Conservation (phyloP, 1,140 invertebrate genomes). For the Helicoverpa zea region DNA sequence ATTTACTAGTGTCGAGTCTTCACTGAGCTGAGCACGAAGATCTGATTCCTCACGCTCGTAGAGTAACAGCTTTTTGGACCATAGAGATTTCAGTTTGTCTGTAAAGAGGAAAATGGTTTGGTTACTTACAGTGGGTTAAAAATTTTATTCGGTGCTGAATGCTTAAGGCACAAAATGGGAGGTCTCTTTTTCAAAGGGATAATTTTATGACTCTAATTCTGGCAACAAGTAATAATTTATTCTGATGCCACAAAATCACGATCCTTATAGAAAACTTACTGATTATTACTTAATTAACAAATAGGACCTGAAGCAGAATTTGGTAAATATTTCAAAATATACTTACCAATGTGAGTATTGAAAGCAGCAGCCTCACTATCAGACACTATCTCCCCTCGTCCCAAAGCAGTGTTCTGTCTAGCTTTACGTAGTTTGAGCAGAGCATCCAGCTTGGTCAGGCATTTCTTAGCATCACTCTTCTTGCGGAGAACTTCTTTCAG, state of each 20-base stretch:
- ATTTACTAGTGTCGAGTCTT: constrained; percentile 55
- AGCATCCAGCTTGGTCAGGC: constrained; percentile 88
- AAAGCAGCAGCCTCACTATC: constrained; percentile 67
- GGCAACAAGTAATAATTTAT: neutral
- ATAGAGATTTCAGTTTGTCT: constrained; percentile 84
- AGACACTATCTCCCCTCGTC: constrained; percentile 88
- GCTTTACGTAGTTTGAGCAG: constrained; percentile 89
- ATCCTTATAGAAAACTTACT: no score
- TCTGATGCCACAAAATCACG: no score
- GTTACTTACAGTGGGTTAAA: no score
- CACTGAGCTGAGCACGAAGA: constrained; percentile 83
- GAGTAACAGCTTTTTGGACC: constrained; percentile 79
- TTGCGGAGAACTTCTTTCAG: constrained; percentile 90
- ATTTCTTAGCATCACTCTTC: constrained; percentile 90
- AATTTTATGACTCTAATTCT: neutral
- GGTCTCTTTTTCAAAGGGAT: no score
- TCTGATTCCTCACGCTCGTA: constrained; percentile 87
- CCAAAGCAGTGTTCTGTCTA: constrained; percentile 87
- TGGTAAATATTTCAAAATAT: neutral
- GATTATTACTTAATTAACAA: no score
- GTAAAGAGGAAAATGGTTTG: constrained; percentile 24
- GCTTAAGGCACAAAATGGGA: no score
- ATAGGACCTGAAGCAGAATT: no score
- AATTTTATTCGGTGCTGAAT: constrained; percentile 29
- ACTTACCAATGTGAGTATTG: constrained; percentile 65